Percentiles rank a stretch among this genome's conserved stretches.
phyloP scores from a whole-genome alignment of 1,140 invertebrate species.

The Drosophila melanica region DNA sequence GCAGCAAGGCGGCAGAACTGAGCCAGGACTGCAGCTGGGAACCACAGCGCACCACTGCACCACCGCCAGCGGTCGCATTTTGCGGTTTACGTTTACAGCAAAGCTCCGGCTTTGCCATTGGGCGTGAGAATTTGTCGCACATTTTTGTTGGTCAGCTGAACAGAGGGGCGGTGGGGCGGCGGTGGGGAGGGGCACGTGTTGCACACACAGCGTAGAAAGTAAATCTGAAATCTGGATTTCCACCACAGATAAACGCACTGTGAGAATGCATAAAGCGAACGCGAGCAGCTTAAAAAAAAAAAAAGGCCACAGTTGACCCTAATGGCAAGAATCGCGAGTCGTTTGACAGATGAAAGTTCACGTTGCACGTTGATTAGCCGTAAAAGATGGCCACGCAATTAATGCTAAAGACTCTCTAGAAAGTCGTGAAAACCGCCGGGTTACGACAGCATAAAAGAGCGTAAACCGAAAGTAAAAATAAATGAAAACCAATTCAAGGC shows the following conservation, averaged over 20 bases:
- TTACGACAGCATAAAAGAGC: neutral
- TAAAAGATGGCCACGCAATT: conserved; percentile 36
- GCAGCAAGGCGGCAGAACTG: neutral
- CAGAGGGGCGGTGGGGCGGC: no score
- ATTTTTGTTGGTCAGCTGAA: neutral
- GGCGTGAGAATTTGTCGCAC: conserved; percentile 62
- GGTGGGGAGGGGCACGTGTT: neutral
- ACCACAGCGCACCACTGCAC: conserved; percentile 12
- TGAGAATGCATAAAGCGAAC: conserved; percentile 24
- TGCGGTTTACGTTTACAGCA: conserved; percentile 55
- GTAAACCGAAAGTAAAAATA: conserved; percentile 4
- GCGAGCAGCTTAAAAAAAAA: neutral
- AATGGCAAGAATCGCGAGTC: conserved; percentile 43
- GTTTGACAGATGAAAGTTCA: conserved; percentile 53
- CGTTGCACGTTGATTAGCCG: conserved; percentile 44
- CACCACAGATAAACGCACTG: conserved; percentile 20
- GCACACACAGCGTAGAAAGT: conserved; percentile 36
- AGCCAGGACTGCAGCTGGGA: conserved; percentile 47
- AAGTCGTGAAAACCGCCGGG: neutral
- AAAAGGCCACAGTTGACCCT: conserved; percentile 43
- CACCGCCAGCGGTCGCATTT: conserved; percentile 58
- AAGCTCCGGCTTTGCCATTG: neutral
- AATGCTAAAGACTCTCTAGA: conserved; percentile 4
- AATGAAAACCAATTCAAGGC: neutral
- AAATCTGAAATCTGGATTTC: conserved; percentile 14